These are phyloP conservation scores for Lerema accius DNA, from an alignment of 1,140 invertebrate genomes.

Conservation along the genomic window DNA sequence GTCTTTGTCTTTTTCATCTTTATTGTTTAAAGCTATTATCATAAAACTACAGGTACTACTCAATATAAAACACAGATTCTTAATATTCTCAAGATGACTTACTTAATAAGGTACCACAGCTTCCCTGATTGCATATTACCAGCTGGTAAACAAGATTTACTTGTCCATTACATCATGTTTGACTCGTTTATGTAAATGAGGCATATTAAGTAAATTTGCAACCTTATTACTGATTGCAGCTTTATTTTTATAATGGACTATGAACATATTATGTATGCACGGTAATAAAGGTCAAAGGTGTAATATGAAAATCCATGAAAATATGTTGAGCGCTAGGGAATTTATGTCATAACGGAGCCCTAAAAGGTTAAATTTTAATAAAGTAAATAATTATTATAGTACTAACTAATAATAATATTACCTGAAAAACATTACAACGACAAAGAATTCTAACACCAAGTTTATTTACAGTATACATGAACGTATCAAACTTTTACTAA, in stretches of 20 bases:
- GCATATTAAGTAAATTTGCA: conserved; percentile 14
- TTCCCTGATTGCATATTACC: conserved; percentile 9
- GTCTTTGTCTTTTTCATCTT: no score
- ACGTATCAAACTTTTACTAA: no score
- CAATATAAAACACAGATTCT: conserved; percentile 8
- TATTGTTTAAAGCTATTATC: no score
- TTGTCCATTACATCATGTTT: conserved; percentile 28
- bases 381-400: no score
- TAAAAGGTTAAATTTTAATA: no score
- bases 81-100: neutral
- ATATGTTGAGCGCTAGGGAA: no score
- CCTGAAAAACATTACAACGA: no score
- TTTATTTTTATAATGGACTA: neutral
- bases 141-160: conserved; percentile 22
- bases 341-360: no score
- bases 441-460: no score
- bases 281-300: conserved; percentile 16
- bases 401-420: no score
- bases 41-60: conserved; percentile 2
- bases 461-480: no score
- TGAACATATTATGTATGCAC: neutral
- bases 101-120: neutral
- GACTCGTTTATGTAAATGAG: conserved; percentile 27
- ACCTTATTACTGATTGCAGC: conserved; percentile 18
- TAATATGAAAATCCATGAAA: no score